phyloP scores from a whole-genome alignment of 2,113 vertebrate species.

The Brachyistius frenatus region DNA sequence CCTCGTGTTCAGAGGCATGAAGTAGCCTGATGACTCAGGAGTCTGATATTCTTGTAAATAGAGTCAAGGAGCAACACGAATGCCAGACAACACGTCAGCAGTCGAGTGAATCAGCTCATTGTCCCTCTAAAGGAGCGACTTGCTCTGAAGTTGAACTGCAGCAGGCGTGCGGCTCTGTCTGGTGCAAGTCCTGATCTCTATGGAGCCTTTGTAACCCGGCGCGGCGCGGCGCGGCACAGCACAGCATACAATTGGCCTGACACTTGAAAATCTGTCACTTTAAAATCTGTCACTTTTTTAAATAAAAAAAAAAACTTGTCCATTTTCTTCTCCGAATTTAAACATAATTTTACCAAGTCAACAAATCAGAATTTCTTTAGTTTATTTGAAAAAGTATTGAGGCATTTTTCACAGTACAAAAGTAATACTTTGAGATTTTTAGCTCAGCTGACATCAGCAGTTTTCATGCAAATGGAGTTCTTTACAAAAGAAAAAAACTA shows the following conservation, averaged over 20 bases:
- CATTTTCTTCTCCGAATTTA: too few relatives aligned
- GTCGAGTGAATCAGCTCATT: conserved; percentile 73
- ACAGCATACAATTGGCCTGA: conserved; percentile 8
- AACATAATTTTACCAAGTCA: too few relatives aligned
- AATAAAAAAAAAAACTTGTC: background rate
- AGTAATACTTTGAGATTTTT: too few relatives aligned
- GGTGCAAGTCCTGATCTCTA: conserved; percentile 30
- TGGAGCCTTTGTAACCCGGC: conserved; percentile 27
- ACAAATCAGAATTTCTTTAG: too few relatives aligned
- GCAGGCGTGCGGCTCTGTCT: conserved; percentile 35
- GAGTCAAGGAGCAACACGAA: conserved; percentile 58
- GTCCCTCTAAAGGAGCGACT: conserved; percentile 49
- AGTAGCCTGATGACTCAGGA: conserved; percentile 70
- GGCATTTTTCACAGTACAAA: background rate
- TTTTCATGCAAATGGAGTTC: too few relatives aligned
- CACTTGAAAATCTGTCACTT: conserved; percentile 6
- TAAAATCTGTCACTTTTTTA: background rate
- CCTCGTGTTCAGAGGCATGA: conserved; percentile 38
- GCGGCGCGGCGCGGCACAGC: background rate
- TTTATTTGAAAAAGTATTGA: too few relatives aligned
- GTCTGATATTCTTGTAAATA: conserved; percentile 73
- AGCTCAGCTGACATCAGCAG: too few relatives aligned
- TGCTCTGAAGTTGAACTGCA: conserved; percentile 44
- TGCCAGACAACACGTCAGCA: conserved; percentile 76
- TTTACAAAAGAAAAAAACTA: too few relatives aligned